Conservation (phyloP, 2,797 vertebrate genomes). For the Oryzias sinensis region DNA sequence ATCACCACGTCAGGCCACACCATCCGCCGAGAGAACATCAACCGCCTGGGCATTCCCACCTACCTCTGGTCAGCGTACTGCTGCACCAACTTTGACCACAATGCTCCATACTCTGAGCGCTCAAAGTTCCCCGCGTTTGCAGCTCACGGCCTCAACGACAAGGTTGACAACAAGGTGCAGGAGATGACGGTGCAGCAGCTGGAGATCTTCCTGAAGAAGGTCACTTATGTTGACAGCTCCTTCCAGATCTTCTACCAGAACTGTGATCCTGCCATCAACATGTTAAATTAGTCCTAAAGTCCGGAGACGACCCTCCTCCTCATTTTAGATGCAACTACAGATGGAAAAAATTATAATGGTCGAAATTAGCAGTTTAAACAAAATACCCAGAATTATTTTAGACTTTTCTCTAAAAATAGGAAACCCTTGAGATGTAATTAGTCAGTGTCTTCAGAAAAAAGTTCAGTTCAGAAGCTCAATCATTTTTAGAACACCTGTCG, state of each 20-base stretch:
- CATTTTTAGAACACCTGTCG: too few species aligned
- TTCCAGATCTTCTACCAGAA: slow-evolving; percentile 74
- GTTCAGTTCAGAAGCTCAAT: too few species aligned
- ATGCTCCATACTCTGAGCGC: slow-evolving; percentile 64
- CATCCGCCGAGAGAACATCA: slow-evolving; percentile 64
- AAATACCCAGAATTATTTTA: too few species aligned
- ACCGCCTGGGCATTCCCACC: slow-evolving; percentile 70
- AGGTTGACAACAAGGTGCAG: slow-evolving; percentile 49
- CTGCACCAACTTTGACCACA: slow-evolving; percentile 69
- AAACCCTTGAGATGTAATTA: too few species aligned
- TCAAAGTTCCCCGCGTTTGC: slow-evolving; percentile 71
- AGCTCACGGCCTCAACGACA: slow-evolving; percentile 61
- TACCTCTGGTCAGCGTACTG: slow-evolving; percentile 76
- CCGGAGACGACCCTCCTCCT: background rate
- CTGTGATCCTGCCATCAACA: slow-evolving; percentile 45
- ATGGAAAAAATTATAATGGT: too few species aligned
- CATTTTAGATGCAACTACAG: background rate
- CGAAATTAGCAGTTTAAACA: too few species aligned
- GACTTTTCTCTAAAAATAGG: too few species aligned
- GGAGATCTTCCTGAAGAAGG: slow-evolving; percentile 69
- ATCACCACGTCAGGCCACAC: slow-evolving; percentile 68
- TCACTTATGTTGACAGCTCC: slow-evolving; percentile 62
- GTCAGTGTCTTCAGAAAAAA: too few species aligned
- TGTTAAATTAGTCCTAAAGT: slow-evolving; percentile 5
- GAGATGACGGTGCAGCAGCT: slow-evolving; percentile 67